Evolutionary conservation across 2,888 invertebrate genomes (phyloP), one percentile per base, ranked within the genome.

Genomic region (Eupelmus urozonus): DNA sequence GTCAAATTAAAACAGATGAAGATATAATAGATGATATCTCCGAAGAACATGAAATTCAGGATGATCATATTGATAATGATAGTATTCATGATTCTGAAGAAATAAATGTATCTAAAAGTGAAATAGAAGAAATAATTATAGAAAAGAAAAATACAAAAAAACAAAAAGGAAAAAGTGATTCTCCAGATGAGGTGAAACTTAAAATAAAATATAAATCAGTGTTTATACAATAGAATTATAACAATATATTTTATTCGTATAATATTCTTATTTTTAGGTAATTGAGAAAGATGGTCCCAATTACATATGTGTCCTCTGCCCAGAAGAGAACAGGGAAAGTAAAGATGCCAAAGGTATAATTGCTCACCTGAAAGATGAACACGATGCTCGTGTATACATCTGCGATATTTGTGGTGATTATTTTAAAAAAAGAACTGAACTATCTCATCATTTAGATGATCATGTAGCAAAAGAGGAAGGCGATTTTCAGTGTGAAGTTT

Each of bases 391-490:
- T 0, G 85, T 94, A 1, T 94, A 95, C 85, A 92, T 95, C 66
- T 96, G 96, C 82, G 93, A 93, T 77, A 89, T 93, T 4, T 96
- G 96, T 85, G 94, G 94, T 0, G 90, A 91, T 27, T 93, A 94
- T 63, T 93, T 95, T 85, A 89, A 92, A 60, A 93, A 92, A 82
- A 90, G 94, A 20, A 92, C 91, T n/a, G 93, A 94, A 75, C 90
- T 94, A 4, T 92, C 92, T 0, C 86, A 90, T 5, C 95, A 95
- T 88, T 88, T 94, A 55, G 94, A 93, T 81, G 92, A 93, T 72
- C 93, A 93, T 79, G 92, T 93, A 40, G 92, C 92, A 9, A 91
- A 91, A 42, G 93, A 93, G 84, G 92, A 93, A 79, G 93, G 93
- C 1, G 93, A 93, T 82, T 93, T 92, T 83, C 92, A 93, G 80